phyloP scores from a whole-genome alignment of 2,888 invertebrate genomes.

The Eupithecia tripunctaria region DNA sequence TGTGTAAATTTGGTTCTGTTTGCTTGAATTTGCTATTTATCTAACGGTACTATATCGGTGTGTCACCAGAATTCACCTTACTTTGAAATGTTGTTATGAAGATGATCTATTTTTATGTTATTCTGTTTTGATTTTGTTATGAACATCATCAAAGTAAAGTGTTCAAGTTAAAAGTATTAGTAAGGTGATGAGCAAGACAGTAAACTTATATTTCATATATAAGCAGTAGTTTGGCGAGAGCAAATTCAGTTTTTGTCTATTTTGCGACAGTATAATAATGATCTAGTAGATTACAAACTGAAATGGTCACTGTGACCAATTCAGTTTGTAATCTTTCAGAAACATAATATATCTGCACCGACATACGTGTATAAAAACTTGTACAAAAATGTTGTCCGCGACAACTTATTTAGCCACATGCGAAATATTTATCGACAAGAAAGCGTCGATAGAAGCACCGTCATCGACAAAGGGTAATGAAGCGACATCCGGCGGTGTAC shows the following conservation, averaged over 20 bases:
- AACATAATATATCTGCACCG: not conserved
- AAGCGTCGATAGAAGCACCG: constrained; percentile 27
- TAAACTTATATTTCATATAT: too few species aligned
- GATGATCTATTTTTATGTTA: not conserved
- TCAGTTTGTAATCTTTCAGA: not conserved
- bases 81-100: not conserved
- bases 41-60: constrained; percentile 21
- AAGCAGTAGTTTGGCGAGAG: too few species aligned
- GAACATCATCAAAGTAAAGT: not conserved
- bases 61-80: constrained; percentile 4
- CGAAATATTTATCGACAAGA: too few species aligned
- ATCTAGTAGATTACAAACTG: not conserved
- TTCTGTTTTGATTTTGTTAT: not conserved
- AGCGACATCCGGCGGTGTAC: constrained; percentile 25
- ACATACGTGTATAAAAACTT: not conserved
- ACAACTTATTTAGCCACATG: too few species aligned
- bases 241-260: too few species aligned
- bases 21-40: constrained; percentile 24
- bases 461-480: constrained; percentile 22
- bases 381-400: not conserved
- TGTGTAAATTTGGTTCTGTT: constrained; percentile 22
- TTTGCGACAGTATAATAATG: not conserved
- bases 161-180: not conserved
- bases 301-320: too few species aligned
- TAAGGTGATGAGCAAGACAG: not conserved